phyloP scores from a whole-genome alignment of 2,113 vertebrate species.

The Boulengeromyrus knoepffleri region DNA sequence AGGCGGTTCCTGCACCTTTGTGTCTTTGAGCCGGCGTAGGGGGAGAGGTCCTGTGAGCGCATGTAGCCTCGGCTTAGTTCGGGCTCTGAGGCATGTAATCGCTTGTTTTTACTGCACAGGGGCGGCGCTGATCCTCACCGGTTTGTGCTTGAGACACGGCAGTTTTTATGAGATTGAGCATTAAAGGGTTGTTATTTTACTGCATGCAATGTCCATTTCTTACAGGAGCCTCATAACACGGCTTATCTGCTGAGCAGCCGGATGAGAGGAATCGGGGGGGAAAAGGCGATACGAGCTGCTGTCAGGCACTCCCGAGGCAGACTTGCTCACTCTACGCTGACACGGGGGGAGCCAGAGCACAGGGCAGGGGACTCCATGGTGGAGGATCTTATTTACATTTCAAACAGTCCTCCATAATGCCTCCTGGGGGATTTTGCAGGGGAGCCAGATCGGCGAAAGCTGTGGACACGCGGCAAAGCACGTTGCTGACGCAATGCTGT shows the following conservation, averaged over 20 bases:
- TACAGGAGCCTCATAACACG: neutral
- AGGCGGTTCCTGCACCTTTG: neutral
- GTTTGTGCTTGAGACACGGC: neutral
- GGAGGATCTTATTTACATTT: slow-evolving; percentile 48
- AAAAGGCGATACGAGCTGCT: neutral
- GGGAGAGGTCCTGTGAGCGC: neutral
- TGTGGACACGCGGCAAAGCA: slow-evolving; percentile 34
- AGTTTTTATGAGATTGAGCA: neutral
- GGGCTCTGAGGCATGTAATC: neutral
- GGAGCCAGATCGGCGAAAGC: slow-evolving; percentile 38
- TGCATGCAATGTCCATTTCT: neutral
- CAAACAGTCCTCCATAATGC: slow-evolving; percentile 40
- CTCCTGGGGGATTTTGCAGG: slow-evolving; percentile 33
- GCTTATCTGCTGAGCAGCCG: neutral
- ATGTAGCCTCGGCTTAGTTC: neutral
- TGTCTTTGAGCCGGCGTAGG: neutral
- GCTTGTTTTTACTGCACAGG: neutral
- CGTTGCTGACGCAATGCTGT: slow-evolving; percentile 48
- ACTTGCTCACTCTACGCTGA: neutral
- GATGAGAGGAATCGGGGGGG: neutral
- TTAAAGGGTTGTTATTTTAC: neutral
- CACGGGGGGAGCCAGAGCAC: neutral
- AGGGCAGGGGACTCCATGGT: slow-evolving; percentile 19
- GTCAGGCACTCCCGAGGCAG: neutral
- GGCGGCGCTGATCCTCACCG: neutral